Evolutionary conservation across 1,140 invertebrate species (phyloP).

Genomic region (Papilio polyxenes): DNA sequence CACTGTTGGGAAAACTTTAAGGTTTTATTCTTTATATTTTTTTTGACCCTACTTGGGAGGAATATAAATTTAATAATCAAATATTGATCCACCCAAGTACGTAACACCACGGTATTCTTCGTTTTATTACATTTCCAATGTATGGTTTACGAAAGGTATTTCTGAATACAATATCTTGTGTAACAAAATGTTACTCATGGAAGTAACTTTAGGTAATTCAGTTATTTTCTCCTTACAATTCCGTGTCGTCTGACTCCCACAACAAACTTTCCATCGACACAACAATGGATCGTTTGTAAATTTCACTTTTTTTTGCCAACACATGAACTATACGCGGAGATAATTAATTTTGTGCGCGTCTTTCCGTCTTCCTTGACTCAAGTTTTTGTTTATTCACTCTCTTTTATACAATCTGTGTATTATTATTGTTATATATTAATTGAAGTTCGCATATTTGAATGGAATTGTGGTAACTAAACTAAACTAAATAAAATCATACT

Average conservation of each 20-base stretch:
- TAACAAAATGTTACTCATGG: conserved; percentile 42
- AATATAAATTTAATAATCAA: not conserved
- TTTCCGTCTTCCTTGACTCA: conserved; percentile 60
- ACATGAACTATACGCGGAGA: conserved; percentile 51
- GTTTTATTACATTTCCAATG: not conserved
- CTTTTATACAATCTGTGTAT: conserved; percentile 6
- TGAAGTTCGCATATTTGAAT: conserved; percentile 1
- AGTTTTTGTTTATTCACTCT: conserved; percentile 34
- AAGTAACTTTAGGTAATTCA: conserved; percentile 53
- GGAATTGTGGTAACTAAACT: not conserved
- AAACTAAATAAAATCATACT: not conserved
- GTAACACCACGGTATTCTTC: not conserved
- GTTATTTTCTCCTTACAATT: conserved; percentile 57
- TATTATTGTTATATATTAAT: conserved; percentile 11
- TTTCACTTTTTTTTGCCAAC: conserved; percentile 78
- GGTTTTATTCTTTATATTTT: too few relatives aligned
- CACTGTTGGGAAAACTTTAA: too few relatives aligned
- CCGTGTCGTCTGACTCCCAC: conserved; percentile 59
- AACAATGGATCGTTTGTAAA: conserved; percentile 71
- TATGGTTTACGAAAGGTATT: conserved; percentile 15
- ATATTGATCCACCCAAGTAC: not conserved
- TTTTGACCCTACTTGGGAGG: too few relatives aligned
- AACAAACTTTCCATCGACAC: conserved; percentile 70
- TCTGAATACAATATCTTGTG: conserved; percentile 9
- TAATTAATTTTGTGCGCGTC: conserved; percentile 59